phyloP scores from a whole-genome alignment of 37 sponge, comb jelly and placozoan species.

The Dysidea cf. avara region DNA sequence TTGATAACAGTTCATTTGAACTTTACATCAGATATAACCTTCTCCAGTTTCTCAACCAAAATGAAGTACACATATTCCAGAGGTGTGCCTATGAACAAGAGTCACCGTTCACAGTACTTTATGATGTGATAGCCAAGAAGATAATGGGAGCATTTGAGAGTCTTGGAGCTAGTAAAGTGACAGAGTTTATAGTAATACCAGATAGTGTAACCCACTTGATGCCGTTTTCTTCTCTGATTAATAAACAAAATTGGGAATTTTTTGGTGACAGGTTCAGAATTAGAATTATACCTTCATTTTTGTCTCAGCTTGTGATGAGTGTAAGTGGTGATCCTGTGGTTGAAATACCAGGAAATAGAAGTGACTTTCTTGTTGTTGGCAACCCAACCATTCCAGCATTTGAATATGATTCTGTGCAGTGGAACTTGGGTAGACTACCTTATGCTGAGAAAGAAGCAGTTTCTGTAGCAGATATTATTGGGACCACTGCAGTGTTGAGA shows the following conservation, averaged over 20 bases:
- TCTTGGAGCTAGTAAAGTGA: neutral
- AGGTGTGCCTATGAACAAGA: constrained; percentile 13
- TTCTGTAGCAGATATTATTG: constrained; percentile 56
- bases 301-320: constrained; percentile 55
- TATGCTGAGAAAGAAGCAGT: constrained; percentile 59
- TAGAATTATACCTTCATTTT: constrained; percentile 59
- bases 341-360: constrained; percentile 31
- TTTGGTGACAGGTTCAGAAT: constrained; percentile 60
- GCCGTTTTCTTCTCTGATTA: constrained; percentile 55
- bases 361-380: constrained; percentile 59
- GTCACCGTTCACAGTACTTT: constrained; percentile 19
- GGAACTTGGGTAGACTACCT: constrained; percentile 64
- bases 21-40: constrained; percentile 39
- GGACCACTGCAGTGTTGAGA: constrained; percentile 37
- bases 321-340: constrained; percentile 20
- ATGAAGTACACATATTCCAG: constrained; percentile 42
- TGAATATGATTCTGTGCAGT: constrained; percentile 33
- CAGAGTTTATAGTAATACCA: constrained; percentile 59
- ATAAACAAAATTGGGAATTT: constrained; percentile 20
- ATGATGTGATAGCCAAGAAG: constrained; percentile 34
- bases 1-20: constrained; percentile 58
- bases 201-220: constrained; percentile 63
- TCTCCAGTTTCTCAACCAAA: constrained; percentile 29
- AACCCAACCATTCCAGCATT: constrained; percentile 67
- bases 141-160: constrained; percentile 22